Evolutionary conservation across 1,140 invertebrate species (phyloP).

Genomic region (Saccostrea glomerata): DNA sequence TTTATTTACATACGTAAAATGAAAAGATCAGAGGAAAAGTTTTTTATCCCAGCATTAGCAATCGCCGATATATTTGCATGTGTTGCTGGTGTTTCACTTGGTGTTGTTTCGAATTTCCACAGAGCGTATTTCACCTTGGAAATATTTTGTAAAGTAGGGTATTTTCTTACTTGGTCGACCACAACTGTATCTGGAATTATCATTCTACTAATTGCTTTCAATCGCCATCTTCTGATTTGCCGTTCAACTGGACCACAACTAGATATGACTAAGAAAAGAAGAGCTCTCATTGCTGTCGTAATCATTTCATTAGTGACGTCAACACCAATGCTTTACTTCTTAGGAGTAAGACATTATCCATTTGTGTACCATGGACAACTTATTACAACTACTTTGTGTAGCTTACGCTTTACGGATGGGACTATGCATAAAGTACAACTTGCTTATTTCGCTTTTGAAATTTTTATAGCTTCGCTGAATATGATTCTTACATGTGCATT

Average conservation of each 20-base stretch:
- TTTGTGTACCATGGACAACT: constrained; percentile 6
- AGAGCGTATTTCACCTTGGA: neutral
- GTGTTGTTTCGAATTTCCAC: constrained; percentile 18
- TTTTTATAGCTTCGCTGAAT: neutral
- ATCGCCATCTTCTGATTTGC: neutral
- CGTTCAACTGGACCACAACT: neutral
- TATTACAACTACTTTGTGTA: neutral
- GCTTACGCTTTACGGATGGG: neutral
- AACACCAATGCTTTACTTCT: constrained; percentile 5
- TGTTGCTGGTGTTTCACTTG: neutral
- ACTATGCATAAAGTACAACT: neutral
- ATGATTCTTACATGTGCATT: neutral
- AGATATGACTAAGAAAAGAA: neutral
- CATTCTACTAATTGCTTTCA: neutral
- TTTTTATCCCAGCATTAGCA: constrained; percentile 24
- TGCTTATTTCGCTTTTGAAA: neutral
- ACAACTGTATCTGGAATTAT: constrained; percentile 8
- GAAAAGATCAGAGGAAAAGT: neutral
- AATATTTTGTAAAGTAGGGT: constrained; percentile 22
- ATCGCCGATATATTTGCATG: constrained; percentile 19
- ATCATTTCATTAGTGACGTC: neutral
- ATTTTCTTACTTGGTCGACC: neutral
- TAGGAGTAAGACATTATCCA: neutral
- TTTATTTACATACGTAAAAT: neutral
- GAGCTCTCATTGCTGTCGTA: neutral